phyloP scores from a whole-genome alignment of 37 sponge, comb jelly and placozoan species.

The Beroe forskalii region DNA sequence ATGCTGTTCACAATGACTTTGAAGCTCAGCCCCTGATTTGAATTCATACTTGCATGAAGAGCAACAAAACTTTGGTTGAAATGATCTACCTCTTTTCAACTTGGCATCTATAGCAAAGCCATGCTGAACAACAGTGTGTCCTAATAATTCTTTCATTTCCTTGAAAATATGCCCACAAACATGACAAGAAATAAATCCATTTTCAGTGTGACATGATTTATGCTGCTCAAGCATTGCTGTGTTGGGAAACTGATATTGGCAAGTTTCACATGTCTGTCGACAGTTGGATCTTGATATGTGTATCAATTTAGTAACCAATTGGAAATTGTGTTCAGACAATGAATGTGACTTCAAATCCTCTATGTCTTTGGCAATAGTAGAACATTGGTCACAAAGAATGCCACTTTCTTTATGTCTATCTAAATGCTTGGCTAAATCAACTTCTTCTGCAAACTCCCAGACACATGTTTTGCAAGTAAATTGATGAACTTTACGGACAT shows the following conservation, averaged over 20 bases:
- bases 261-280: background rate
- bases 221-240: background rate
- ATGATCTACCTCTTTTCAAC: background rate
- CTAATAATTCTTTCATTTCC: background rate
- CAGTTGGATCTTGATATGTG: background rate
- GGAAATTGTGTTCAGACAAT: background rate
- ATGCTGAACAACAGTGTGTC: background rate
- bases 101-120: constrained; percentile 12
- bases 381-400: background rate
- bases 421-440: background rate
- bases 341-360: background rate
- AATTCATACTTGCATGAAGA: constrained; percentile 3
- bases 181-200: background rate
- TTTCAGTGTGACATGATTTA: background rate
- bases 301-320: background rate
- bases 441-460: constrained; percentile 18
- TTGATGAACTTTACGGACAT: background rate
- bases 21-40: background rate
- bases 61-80: background rate
- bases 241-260: constrained; percentile 10
- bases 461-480: background rate
- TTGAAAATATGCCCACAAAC: background rate
- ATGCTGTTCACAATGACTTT: constrained; percentile 3
- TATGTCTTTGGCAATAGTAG: background rate
- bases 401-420: constrained; percentile 4